Conservation (phyloP, 2,113 vertebrate genomes). For the Callopanchax toddi region DNA sequence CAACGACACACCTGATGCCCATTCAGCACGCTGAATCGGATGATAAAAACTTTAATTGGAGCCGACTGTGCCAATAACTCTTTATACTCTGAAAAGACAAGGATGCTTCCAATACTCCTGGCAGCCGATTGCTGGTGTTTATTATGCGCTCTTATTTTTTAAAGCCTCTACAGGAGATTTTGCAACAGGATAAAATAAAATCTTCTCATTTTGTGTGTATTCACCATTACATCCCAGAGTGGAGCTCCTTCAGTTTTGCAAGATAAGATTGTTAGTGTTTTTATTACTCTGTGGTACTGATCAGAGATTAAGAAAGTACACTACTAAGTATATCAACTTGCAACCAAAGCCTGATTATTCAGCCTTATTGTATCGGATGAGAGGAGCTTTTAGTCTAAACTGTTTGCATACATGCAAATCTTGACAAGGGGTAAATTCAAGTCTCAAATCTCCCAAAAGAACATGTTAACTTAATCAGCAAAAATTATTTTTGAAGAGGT, state of each 20-base stretch:
- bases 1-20: background rate
- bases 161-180: background rate
- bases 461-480: background rate
- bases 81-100: background rate
- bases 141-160: background rate
- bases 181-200: background rate
- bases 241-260: background rate
- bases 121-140: background rate
- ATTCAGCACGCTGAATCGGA: background rate
- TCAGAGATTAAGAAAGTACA: background rate
- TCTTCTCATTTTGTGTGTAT: background rate
- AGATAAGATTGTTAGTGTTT: background rate
- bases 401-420: background rate
- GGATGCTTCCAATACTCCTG: background rate
- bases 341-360: too few species aligned
- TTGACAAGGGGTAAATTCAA: background rate
- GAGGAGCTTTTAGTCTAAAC: background rate
- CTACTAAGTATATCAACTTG: background rate
- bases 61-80: background rate
- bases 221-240: background rate
- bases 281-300: background rate
- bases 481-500: background rate
- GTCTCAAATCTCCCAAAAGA: background rate
- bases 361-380: background rate
- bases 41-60: background rate